Evolutionary conservation across 2,888 invertebrate genomes (phyloP), one percentile per base, ranked within the genome.

Genomic region (Prosopocoilus inquinatus): DNA sequence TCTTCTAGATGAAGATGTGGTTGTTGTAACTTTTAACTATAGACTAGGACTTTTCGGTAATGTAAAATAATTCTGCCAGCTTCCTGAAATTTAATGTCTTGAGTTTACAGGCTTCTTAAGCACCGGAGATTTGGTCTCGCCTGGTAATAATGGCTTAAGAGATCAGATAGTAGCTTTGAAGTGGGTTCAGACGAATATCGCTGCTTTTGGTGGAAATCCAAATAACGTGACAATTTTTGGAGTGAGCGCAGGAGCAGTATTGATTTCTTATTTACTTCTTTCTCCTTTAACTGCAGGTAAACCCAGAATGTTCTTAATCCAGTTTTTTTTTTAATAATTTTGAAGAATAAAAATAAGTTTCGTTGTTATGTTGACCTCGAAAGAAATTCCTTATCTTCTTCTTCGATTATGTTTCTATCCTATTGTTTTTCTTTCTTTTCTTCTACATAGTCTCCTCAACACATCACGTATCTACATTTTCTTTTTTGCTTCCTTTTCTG

Each of bases 31-130:
- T 4, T 62, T 71, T 2, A 71, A 72, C 58, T 73, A 71, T 51
- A 64, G 73, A 15, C 48, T 70, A n/a, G 71, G 71, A 36, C 63
- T 73, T 32, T 68, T 72, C 51, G 73, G 73, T 65, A 57, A 28
- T 5, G 20, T 28, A 4, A 28, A 1, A 28, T 4, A 28, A 5
- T 20, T 20, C 3, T 38, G 11, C 39, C 7, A 7, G 8, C 9
- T 39, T 2, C 12, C 7, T n/a, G 2, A 2, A 1, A 9, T 39
- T n/a, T 39, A 12, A 8, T n/a, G 7, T 39, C 9, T 39, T n/a
- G 7, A 16, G 9, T n/a, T 36, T 51, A 7, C 9, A 55, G 55
- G 56, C n/a, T 58, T 58, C 16, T 32, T 55, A 32, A 52, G 51
- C 35, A 47, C 58, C 9, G 55, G 32, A 33, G 58, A 58, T 45